phyloP scores from a whole-genome alignment of 2,888 invertebrate genomes.

The Plebejus argus region DNA sequence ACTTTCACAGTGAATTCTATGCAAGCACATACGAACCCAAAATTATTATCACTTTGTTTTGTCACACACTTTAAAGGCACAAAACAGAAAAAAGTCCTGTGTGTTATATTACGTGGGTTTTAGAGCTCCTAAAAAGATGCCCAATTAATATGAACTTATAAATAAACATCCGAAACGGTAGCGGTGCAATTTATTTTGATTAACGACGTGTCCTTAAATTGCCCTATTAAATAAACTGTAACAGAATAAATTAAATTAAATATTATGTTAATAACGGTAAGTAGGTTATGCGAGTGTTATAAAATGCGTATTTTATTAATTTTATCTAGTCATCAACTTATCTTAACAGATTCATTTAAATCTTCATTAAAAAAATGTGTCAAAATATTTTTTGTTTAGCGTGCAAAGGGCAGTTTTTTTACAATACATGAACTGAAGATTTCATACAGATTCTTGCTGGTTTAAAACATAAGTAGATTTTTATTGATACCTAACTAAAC shows the following conservation, averaged over 20 bases:
- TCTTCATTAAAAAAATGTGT: not conserved
- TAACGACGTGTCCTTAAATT: not conserved
- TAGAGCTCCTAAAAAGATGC: not conserved
- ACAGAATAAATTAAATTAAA: not conserved
- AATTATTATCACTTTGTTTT: no score
- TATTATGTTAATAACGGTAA: conserved; percentile 1
- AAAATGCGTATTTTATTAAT: conserved; percentile 2
- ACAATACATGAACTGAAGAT: no score
- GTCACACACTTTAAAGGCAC: no score
- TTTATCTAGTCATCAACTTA: conserved; percentile 5
- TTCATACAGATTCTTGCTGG: no score
- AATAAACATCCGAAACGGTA: conserved; percentile 7
- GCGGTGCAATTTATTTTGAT: conserved; percentile 15
- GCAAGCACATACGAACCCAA: no score
- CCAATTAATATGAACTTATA: not conserved
- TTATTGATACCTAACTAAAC: no score
- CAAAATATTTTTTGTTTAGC: not conserved
- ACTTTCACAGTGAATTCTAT: no score
- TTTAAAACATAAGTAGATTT: no score
- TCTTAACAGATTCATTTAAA: not conserved
- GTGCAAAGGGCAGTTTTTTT: not conserved
- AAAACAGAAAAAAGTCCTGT: no score
- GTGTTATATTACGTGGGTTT: no score
- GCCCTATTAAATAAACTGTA: conserved; percentile 12
- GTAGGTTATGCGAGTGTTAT: not conserved